phyloP scores from a whole-genome alignment of 2,797 vertebrate species.

The Sylvia borin region DNA sequence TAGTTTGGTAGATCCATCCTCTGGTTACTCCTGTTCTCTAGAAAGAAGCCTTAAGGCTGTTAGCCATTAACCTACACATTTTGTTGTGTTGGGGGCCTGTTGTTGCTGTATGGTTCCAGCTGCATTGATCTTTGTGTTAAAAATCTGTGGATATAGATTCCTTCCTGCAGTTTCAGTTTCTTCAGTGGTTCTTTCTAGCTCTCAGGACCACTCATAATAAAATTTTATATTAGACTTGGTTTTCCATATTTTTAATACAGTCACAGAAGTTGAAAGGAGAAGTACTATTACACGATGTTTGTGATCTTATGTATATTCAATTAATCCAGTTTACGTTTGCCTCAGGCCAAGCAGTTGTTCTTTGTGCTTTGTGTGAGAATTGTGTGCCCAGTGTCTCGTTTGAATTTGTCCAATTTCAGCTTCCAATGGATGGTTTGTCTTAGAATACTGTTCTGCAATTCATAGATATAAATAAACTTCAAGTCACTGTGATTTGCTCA shows the following conservation, averaged over 20 bases:
- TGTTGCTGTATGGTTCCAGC: not conserved
- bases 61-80: not conserved
- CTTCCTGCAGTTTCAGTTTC: not conserved
- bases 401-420: not conserved
- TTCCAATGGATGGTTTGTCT: not conserved
- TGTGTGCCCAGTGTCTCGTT: not conserved
- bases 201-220: not conserved
- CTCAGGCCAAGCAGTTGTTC: not conserved
- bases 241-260: not conserved
- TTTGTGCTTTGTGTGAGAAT: not conserved
- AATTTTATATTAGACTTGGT: not conserved
- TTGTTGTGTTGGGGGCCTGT: not conserved
- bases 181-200: not conserved
- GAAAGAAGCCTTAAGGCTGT: not conserved
- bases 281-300: not conserved
- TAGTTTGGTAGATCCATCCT: not conserved
- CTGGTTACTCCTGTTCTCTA: not conserved
- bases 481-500: not conserved
- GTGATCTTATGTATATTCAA: not conserved
- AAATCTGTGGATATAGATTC: not conserved
- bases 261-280: not conserved
- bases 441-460: not conserved
- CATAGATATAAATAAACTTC: not conserved
- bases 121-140: not conserved
- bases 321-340: not conserved